phyloP scores from a whole-genome alignment of 2,113 vertebrate species.

The Setophaga kirtlandii region DNA sequence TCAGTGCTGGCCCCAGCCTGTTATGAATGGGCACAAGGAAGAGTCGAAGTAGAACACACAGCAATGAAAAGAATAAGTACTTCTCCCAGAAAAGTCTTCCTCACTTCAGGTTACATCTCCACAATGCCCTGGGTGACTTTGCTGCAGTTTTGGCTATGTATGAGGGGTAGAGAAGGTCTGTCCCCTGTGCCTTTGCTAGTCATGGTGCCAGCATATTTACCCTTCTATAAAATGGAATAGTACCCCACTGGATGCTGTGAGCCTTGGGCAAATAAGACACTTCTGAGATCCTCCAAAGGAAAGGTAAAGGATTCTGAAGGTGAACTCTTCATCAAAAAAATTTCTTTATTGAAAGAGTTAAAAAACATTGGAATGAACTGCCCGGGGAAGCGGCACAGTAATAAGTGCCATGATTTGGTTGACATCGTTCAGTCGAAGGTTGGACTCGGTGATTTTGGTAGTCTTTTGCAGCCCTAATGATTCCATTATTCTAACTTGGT shows the following conservation, averaged over 20 bases:
- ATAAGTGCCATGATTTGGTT: not conserved
- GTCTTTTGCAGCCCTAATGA: not conserved
- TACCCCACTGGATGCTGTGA: not conserved
- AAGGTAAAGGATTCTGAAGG: not conserved
- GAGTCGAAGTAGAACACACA: not conserved
- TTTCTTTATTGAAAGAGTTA: not conserved
- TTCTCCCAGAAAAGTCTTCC: not conserved
- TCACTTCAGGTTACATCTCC: not conserved
- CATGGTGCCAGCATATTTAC: not conserved
- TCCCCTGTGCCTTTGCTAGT: not conserved
- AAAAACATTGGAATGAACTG: not conserved
- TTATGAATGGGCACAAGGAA: fast-evolving
- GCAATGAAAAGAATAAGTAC: not conserved
- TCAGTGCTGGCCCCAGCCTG: not conserved
- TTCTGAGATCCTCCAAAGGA: not conserved
- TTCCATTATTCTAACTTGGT: not conserved
- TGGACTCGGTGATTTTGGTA: not conserved
- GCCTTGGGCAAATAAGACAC: not conserved
- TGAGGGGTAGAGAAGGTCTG: not conserved
- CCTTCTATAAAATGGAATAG: not conserved
- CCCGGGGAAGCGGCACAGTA: not conserved
- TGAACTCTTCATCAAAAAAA: not conserved
- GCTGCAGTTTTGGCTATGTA: not conserved
- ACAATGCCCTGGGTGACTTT: not conserved
- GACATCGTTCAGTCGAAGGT: not conserved